Percentiles rank a stretch among this genome's conserved stretches.
These are phyloP conservation scores for Colius striatus DNA, from an alignment of 2,113 vertebrate species.

Conservation along the genomic window DNA sequence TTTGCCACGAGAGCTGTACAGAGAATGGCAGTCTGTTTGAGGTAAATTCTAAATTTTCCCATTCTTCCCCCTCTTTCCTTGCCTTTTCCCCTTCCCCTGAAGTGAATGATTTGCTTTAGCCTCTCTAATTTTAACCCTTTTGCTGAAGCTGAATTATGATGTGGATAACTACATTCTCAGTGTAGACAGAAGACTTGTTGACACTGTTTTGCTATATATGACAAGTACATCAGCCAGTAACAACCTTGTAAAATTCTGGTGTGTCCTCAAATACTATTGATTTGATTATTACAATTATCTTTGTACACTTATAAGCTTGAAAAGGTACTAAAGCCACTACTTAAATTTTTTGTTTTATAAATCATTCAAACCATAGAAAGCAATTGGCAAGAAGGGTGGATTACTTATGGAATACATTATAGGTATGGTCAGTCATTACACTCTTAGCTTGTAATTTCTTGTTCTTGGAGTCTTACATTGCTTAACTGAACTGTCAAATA, in stretches of 20 bases:
- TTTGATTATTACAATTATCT: not conserved
- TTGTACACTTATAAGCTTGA: not conserved
- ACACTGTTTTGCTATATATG: not conserved
- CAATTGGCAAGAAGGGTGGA: not conserved
- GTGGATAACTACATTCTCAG: not conserved
- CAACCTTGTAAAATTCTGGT: not conserved
- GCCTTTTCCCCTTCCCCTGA: not conserved
- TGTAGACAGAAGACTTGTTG: not conserved
- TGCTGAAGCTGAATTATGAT: not conserved
- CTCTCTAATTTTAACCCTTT: not conserved
- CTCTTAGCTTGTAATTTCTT: not conserved
- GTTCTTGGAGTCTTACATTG: not conserved
- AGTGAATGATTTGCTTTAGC: not conserved
- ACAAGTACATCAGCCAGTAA: not conserved
- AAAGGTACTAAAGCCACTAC: not conserved
- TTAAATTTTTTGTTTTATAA: not conserved
- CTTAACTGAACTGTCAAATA: not conserved
- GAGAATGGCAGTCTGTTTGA: constrained; percentile 95
- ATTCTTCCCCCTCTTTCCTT: not conserved
- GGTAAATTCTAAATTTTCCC: constrained; percentile 73
- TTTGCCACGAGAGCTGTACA: constrained; percentile 92
- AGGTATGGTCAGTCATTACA: not conserved
- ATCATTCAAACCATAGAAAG: not conserved
- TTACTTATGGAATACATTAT: not conserved
- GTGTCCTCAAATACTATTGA: not conserved